These are phyloP conservation scores for Urosaurus nigricauda DNA, from an alignment of 2,797 vertebrate species.

Conservation along the genomic window DNA sequence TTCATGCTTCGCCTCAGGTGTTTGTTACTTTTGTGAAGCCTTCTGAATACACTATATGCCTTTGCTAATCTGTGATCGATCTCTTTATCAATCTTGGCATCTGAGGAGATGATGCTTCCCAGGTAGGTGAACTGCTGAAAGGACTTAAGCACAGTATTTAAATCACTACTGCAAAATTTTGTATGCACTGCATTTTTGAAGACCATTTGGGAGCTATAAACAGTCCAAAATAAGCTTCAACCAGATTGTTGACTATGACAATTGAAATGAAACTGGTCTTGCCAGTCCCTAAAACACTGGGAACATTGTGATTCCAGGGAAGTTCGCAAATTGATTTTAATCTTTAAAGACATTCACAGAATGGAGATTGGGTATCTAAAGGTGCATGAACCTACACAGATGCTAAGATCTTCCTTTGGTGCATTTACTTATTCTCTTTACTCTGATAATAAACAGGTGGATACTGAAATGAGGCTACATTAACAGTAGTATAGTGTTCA, in stretches of 20 bases:
- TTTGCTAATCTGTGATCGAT: too few species aligned
- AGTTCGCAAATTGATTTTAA: not conserved
- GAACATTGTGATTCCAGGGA: not conserved
- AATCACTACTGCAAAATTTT: not conserved
- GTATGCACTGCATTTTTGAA: not conserved
- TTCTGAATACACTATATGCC: too few species aligned
- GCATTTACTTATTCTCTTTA: too few species aligned
- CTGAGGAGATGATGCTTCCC: too few species aligned
- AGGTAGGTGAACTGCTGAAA: too few species aligned
- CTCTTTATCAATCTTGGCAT: too few species aligned
- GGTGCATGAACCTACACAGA: too few species aligned
- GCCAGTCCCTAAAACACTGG: not conserved
- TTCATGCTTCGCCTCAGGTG: too few species aligned
- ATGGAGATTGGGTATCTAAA: not conserved
- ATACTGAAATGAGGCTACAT: not conserved
- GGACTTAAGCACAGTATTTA: too few species aligned
- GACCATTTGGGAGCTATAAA: not conserved
- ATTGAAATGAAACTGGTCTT: not conserved
- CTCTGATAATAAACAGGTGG: not conserved
- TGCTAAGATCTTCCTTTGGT: not conserved
- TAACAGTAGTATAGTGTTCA: too few species aligned
- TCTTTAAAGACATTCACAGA: not conserved
- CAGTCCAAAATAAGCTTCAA: not conserved
- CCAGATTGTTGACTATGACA: not conserved
- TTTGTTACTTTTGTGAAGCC: too few species aligned